Conservation (phyloP, 2,113 vertebrate genomes). For the Cryptomyrus ogoouensis region DNA sequence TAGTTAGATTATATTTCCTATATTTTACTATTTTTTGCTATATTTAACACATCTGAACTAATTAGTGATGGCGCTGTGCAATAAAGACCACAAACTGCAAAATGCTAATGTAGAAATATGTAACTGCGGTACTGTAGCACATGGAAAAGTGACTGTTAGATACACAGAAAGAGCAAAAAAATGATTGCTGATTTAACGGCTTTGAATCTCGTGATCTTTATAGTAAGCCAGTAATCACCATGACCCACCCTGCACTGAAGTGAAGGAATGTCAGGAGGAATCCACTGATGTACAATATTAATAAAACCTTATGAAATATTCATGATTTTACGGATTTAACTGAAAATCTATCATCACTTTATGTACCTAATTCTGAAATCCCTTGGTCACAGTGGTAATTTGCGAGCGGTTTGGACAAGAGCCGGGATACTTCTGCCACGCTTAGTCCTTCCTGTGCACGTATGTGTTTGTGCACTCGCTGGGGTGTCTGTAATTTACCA, state of each 20-base stretch:
- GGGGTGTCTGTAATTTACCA: not conserved
- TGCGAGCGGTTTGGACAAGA: not conserved
- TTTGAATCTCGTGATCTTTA: not conserved
- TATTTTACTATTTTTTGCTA: not conserved
- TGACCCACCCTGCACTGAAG: not conserved
- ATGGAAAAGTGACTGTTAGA: conserved; percentile 1
- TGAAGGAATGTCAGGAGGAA: not conserved
- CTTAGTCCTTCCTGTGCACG: not conserved
- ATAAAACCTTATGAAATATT: conserved; percentile 6
- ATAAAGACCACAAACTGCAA: not conserved
- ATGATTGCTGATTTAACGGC: not conserved
- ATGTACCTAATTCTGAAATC: not conserved
- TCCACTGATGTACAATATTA: not conserved
- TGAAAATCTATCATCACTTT: conserved; percentile 1
- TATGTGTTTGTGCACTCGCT: not conserved
- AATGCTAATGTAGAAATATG: not conserved
- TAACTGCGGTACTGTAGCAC: not conserved
- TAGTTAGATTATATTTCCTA: not conserved
- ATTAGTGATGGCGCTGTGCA: not conserved
- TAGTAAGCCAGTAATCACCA: not conserved
- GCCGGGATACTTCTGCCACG: not conserved
- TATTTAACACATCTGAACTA: not conserved
- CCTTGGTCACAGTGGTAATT: not conserved
- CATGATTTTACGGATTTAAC: not conserved
- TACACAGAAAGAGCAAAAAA: not conserved